Percentiles rank a stretch among this genome's conserved stretches.
Evolutionary conservation across 2,113 vertebrate genomes (phyloP).

Genomic region (Glareola pratincola): DNA sequence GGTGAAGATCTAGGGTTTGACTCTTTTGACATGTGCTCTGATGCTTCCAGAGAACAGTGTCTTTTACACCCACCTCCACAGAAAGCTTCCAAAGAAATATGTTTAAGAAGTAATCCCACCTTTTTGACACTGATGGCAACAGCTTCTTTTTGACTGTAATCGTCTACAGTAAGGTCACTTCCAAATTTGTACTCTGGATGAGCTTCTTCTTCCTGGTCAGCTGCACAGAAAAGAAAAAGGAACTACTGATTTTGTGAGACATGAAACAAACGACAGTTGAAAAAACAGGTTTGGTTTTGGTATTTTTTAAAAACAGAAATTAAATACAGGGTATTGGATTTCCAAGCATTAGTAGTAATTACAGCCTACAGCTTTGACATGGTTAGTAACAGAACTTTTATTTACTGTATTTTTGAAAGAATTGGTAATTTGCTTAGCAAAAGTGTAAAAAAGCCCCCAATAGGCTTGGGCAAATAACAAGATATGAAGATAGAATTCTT

Average conservation of each 20-base stretch:
- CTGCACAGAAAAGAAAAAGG: constrained; percentile 32
- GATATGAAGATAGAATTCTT: not conserved
- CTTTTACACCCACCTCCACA: not conserved
- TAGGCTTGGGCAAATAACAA: not conserved
- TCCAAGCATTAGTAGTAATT: not conserved
- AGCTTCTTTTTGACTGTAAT: constrained; percentile 84
- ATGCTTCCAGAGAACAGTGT: not conserved
- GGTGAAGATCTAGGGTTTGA: not conserved
- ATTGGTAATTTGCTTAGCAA: not conserved
- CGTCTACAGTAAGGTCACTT: constrained; percentile 84
- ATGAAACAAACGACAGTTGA: not conserved
- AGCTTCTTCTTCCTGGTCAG: constrained; percentile 88
- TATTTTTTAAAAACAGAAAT: not conserved
- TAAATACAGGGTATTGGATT: not conserved
- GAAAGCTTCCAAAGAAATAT: not conserved
- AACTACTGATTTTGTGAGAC: not conserved
- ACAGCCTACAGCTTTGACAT: not conserved
- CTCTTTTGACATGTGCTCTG: not conserved
- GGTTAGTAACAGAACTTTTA: not conserved
- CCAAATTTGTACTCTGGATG: constrained; percentile 89
- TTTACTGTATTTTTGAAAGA: not conserved
- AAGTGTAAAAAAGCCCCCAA: not conserved
- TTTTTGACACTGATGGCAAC: constrained; percentile 89
- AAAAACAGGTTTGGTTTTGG: not conserved
- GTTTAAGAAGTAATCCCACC: constrained; percentile 64